These are phyloP conservation scores for Bombylius major DNA, from an alignment of 2,888 invertebrate genomes.

Conservation along the genomic window DNA sequence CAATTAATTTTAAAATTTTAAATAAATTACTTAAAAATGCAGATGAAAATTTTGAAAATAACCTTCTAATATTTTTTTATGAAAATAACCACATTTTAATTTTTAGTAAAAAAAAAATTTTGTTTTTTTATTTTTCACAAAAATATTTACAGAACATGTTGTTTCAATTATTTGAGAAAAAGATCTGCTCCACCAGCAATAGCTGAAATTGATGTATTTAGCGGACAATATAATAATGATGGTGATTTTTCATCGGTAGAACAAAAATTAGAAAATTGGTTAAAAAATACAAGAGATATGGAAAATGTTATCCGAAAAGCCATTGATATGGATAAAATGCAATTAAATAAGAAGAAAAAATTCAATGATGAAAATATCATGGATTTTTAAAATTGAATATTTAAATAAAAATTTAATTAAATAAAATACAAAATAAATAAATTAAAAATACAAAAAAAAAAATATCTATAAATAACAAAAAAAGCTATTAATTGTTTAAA, in stretches of 20 bases:
- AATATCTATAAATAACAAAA: neutral
- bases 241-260: neutral
- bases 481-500: neutral
- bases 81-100: too few species aligned
- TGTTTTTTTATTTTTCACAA: too few species aligned
- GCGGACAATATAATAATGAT: neutral
- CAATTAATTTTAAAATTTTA: too few species aligned
- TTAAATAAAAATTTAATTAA: neutral
- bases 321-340: neutral
- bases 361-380: neutral
- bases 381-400: constrained; percentile 1
- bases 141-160: constrained; percentile 41
- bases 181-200: constrained; percentile 25
- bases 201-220: neutral
- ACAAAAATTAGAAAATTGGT: constrained; percentile 2
- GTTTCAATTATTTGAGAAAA: constrained; percentile 54
- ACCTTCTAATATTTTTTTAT: too few species aligned
- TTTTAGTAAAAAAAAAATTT: too few species aligned
- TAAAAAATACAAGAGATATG: constrained; percentile 2
- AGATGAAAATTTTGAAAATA: too few species aligned
- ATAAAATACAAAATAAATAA: neutral
- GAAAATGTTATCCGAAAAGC: constrained; percentile 1
- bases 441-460: neutral
- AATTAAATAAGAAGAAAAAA: neutral
- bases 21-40: too few species aligned